Evolutionary conservation across 2,797 vertebrate species (phyloP).

Genomic region (Aphelocoma californica): DNA sequence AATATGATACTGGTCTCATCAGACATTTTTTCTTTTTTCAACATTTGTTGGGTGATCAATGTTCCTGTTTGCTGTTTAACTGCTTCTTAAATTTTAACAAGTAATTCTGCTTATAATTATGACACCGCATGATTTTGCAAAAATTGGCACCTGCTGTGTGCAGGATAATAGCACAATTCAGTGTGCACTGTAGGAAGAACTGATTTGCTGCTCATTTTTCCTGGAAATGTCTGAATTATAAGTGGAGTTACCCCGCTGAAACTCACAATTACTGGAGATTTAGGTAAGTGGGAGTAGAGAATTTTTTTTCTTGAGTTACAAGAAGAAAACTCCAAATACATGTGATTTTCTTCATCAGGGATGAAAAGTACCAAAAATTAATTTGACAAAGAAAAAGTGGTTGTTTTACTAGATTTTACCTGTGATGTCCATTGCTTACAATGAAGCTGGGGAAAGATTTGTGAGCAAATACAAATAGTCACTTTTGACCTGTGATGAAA

Average conservation of each 20-base stretch:
- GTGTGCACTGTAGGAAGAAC: slow-evolving; percentile 49
- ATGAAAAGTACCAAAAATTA: background rate
- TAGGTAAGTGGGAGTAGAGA: background rate
- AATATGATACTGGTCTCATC: background rate
- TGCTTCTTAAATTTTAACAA: slow-evolving; percentile 69
- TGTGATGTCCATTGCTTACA: background rate
- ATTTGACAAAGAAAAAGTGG: background rate
- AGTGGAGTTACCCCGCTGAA: slow-evolving; percentile 39
- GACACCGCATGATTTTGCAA: slow-evolving; percentile 60
- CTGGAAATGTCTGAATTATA: slow-evolving; percentile 65
- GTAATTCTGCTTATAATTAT: slow-evolving; percentile 72
- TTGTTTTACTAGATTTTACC: background rate
- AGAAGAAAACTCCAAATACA: slow-evolving; percentile 14
- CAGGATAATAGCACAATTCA: slow-evolving; percentile 70
- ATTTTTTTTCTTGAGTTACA: slow-evolving; percentile 21
- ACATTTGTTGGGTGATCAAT: slow-evolving; percentile 66
- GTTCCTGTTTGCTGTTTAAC: slow-evolving; percentile 72
- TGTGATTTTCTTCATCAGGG: background rate
- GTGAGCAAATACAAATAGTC: background rate
- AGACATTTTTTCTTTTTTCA: background rate
- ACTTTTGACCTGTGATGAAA: background rate
- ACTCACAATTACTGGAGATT: slow-evolving; percentile 47
- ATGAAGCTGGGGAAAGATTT: background rate
- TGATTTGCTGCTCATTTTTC: slow-evolving; percentile 70
- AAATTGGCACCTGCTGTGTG: slow-evolving; percentile 66